Evolutionary conservation across 2,888 invertebrate species (phyloP).

Genomic region (Margaritifera margaritifera): DNA sequence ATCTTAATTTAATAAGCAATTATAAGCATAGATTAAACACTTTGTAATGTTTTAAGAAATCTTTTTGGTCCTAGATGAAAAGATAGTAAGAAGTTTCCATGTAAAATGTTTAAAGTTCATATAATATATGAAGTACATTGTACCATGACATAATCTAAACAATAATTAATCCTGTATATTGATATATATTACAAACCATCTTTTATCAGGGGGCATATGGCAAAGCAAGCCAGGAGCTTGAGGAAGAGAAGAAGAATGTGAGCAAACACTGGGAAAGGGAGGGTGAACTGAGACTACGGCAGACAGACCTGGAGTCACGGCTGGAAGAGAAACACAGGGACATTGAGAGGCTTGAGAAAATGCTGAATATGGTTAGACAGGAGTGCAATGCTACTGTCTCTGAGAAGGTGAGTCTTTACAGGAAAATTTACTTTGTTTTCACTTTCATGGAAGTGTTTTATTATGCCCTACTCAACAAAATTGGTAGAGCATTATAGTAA

Average conservation of each 20-base stretch:
- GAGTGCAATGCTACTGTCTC: conserved; percentile 61
- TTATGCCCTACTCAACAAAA: too few relatives aligned
- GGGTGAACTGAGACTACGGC: conserved; percentile 48
- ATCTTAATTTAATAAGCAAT: too few relatives aligned
- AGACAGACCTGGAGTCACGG: conserved; percentile 49
- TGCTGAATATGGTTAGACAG: conserved; percentile 61
- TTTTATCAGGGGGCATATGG: conserved; percentile 17
- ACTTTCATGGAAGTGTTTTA: too few relatives aligned
- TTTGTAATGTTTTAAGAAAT: too few relatives aligned
- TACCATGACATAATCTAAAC: too few relatives aligned
- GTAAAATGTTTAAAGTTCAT: too few relatives aligned
- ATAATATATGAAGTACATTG: too few relatives aligned
- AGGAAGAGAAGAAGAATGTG: conserved; percentile 52
- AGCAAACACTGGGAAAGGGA: conserved; percentile 54
- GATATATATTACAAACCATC: neutral
- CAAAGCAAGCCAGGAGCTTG: conserved; percentile 44
- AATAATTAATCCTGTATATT: neutral
- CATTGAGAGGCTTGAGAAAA: conserved; percentile 58
- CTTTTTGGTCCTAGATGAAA: too few relatives aligned
- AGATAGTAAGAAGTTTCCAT: too few relatives aligned
- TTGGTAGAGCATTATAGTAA: too few relatives aligned
- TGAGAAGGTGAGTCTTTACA: conserved; percentile 49
- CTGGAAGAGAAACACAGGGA: conserved; percentile 61
- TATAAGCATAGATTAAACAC: too few relatives aligned
- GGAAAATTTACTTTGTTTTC: too few relatives aligned